Percentiles rank a stretch among this genome's conserved stretches.
Conservation (phyloP, 2,113 vertebrate species). For the Petrocephalus microphthalmus region DNA sequence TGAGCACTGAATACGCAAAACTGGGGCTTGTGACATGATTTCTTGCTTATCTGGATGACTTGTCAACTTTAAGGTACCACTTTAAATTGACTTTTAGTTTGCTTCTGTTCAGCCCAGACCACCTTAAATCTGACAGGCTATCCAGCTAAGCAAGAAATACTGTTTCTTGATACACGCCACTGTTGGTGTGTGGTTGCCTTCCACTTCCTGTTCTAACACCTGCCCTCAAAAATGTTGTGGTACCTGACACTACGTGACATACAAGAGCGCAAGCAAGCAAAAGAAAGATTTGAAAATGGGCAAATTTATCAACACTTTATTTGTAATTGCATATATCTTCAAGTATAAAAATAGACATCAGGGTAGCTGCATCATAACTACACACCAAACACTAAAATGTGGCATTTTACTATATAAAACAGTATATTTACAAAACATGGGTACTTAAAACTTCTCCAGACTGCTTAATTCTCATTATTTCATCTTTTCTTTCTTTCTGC, state of each 20-base stretch:
- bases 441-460: background rate
- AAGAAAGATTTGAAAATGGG: background rate
- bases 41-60: too few relatives aligned
- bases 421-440: conserved; percentile 9
- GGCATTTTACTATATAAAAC: background rate
- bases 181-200: background rate
- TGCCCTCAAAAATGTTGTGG: background rate
- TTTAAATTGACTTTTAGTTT: too few relatives aligned
- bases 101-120: too few relatives aligned
- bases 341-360: background rate
- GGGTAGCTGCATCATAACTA: background rate
- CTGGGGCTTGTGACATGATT: too few relatives aligned
- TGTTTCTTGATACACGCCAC: too few relatives aligned
- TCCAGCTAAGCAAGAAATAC: too few relatives aligned
- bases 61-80: too few relatives aligned
- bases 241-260: background rate
- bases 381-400: background rate
- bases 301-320: background rate
- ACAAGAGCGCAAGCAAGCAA: background rate
- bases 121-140: too few relatives aligned
- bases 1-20: too few relatives aligned
- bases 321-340: background rate
- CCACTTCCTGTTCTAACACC: background rate
- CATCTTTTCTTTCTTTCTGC: conserved; percentile 65
- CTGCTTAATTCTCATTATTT: conserved; percentile 29